phyloP scores from a whole-genome alignment of 1,140 invertebrate species.

The Zaprionus ghesquierei region DNA sequence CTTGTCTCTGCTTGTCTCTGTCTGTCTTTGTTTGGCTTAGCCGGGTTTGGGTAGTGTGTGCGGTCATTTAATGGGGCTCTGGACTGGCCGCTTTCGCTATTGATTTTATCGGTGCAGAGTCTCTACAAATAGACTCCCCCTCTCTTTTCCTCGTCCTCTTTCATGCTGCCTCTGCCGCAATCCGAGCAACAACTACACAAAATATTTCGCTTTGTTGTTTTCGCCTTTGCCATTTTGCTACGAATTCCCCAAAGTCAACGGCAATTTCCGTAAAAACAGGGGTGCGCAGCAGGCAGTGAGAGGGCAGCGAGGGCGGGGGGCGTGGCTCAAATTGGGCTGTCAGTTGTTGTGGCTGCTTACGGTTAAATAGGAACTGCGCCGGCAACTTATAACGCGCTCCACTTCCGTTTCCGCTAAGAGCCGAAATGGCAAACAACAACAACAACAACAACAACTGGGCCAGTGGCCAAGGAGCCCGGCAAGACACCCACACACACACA shows the following conservation, averaged over 20 bases:
- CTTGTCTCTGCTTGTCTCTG: too few species aligned
- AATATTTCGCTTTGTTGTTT: conserved; percentile 60
- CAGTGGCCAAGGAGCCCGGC: background rate
- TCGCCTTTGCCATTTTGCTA: conserved; percentile 31
- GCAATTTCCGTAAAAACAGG: conserved; percentile 35
- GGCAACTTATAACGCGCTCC: conserved; percentile 64
- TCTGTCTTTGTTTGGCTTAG: background rate
- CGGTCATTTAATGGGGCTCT: conserved; percentile 14
- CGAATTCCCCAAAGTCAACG: conserved; percentile 45
- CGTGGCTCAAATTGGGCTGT: conserved; percentile 32
- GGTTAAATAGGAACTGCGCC: conserved; percentile 61
- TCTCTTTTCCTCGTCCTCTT: background rate
- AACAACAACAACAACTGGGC: conserved; percentile 15
- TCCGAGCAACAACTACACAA: conserved; percentile 7
- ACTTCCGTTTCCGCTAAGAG: conserved; percentile 53
- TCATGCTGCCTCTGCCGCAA: background rate
- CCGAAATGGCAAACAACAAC: conserved; percentile 5
- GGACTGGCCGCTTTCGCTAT: background rate
- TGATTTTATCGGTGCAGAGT: conserved; percentile 13
- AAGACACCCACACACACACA: too few species aligned
- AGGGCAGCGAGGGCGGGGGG: conserved; percentile 9
- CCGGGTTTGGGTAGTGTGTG: background rate
- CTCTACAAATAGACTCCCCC: background rate
- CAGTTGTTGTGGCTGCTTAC: conserved; percentile 42
- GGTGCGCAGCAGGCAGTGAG: conserved; percentile 9